Evolutionary conservation across 2,113 vertebrate genomes (phyloP), one percentile per base, ranked within the genome.

Genomic region (Vulpes ferrilata): DNA sequence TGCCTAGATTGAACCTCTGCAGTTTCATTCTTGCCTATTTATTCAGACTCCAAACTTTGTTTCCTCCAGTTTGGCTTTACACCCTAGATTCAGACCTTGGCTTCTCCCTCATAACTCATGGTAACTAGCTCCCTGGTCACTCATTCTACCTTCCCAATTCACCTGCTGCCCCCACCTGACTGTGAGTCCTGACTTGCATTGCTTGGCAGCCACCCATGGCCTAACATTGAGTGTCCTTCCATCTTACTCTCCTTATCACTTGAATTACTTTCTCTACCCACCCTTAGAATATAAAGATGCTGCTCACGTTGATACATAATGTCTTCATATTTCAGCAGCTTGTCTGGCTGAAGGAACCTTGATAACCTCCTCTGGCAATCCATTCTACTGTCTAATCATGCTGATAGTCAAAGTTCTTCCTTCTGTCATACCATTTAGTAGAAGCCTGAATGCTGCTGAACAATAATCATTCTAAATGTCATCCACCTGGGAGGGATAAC

Each of bases 401-500:
- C 88, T 95, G 93, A 93, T 97, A 97, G 96, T 94, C 97, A 95
- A 97, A 90, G 84, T 97, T 88, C 93, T 97, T 96, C 74, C 85
- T 95, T 96, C 96, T 96, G 96, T 97, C 95, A 53, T 60, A 97
- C 93, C 64, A 51, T 93, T 97, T 93, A 97, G 91, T 95, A 82
- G 90, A 88, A 95, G 83, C 82, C 85, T 48, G 64, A 94, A 55
- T 78, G 55, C 53, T 65, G 59, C 71, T 85, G 88, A 97, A 93
- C 88, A 93, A 97, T 95, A 60, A 94, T 98, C 96, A 94, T 96
- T 94, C 96, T 97, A 97, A 97, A 97, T 97, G 96, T 97, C 96
- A 97, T 64, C 93, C 81, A 93, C 85, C 85, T 73, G 48, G 64
- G 85, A 97, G 78, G 97, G 71, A 97, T 93, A 76, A 95, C 84